phyloP scores from a whole-genome alignment of 2,888 invertebrate genomes.

The Drosophila mimetica region DNA sequence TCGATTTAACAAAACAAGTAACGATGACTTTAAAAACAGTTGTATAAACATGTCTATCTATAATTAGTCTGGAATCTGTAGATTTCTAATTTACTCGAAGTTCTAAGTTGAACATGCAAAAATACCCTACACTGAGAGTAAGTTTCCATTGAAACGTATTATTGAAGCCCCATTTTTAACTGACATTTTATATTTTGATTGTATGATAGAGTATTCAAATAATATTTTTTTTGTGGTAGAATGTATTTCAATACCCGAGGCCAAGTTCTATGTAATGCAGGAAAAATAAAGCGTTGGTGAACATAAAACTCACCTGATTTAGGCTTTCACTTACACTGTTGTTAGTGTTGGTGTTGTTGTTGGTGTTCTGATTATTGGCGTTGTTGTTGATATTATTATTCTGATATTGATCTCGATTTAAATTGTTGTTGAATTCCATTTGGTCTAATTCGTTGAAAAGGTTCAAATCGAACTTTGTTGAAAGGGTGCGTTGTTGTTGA shows the following conservation, averaged over 20 bases:
- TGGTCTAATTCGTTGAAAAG: conserved; percentile 76
- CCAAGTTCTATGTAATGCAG: not conserved
- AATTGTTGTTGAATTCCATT: conserved; percentile 82
- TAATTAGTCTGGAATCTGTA: conserved; percentile 1
- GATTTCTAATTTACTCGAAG: not conserved
- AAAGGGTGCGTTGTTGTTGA: conserved; percentile 58
- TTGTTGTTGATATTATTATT: conserved; percentile 82
- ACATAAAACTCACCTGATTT: conserved; percentile 65
- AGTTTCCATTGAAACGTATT: too few species aligned
- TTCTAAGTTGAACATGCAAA: not conserved
- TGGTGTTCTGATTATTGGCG: conserved; percentile 37
- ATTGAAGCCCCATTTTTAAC: too few species aligned
- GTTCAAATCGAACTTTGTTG: conserved; percentile 69
- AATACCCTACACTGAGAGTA: not conserved
- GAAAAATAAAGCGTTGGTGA: not conserved
- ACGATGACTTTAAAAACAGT: conserved; percentile 13
- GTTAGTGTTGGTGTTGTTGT: conserved; percentile 61
- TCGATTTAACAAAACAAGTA: not conserved
- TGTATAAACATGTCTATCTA: conserved; percentile 24
- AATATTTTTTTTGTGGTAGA: too few species aligned
- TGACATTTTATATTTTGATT: too few species aligned
- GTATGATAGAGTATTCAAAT: too few species aligned
- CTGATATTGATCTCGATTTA: conserved; percentile 72
- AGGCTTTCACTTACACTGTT: conserved; percentile 55
- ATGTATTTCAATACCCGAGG: not conserved